Percentiles rank a stretch among this genome's conserved stretches.
Evolutionary conservation across 2,888 invertebrate species (phyloP).

Genomic region (Xylota segnis): DNA sequence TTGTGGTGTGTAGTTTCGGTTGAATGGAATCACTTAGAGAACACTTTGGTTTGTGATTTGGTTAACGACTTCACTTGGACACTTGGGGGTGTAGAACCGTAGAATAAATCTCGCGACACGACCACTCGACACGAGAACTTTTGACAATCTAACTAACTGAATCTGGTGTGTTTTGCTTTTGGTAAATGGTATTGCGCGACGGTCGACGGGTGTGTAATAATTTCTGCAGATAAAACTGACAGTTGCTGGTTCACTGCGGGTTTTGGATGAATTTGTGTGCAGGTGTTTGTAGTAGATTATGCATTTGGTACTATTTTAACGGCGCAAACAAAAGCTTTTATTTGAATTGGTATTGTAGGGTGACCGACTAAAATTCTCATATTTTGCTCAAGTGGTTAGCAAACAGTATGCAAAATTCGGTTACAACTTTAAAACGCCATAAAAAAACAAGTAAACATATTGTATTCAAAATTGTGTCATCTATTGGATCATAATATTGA

Average conservation of each 20-base stretch:
- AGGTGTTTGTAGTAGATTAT: not conserved
- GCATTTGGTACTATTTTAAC: constrained; percentile 29
- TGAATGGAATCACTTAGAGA: constrained; percentile 12
- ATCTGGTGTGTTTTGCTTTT: constrained; percentile 64
- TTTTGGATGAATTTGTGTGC: not conserved
- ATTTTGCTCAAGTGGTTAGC: too few species aligned
- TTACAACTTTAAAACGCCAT: too few species aligned
- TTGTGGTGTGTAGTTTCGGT: constrained; percentile 9
- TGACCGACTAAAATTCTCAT: too few species aligned
- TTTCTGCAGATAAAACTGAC: constrained; percentile 60
- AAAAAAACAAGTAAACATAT: too few species aligned
- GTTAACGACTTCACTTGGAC: constrained; percentile 52
- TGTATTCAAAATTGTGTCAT: too few species aligned
- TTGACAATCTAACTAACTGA: constrained; percentile 61
- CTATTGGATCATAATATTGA: too few species aligned
- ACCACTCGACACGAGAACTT: constrained; percentile 54
- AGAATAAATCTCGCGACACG: constrained; percentile 13
- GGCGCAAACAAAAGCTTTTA: not conserved
- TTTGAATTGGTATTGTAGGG: not conserved
- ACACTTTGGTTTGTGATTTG: constrained; percentile 14
- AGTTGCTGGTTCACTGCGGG: constrained; percentile 26
- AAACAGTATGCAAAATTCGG: too few species aligned
- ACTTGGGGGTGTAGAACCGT: constrained; percentile 19
- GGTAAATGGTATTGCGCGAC: constrained; percentile 38
- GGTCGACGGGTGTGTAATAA: not conserved